A percentile compares a stretch with the other conserved stretches of the same genome.
Evolutionary conservation across 2,113 vertebrate genomes (phyloP).

Genomic region (Sinocyclocheilus anshuiensis): DNA sequence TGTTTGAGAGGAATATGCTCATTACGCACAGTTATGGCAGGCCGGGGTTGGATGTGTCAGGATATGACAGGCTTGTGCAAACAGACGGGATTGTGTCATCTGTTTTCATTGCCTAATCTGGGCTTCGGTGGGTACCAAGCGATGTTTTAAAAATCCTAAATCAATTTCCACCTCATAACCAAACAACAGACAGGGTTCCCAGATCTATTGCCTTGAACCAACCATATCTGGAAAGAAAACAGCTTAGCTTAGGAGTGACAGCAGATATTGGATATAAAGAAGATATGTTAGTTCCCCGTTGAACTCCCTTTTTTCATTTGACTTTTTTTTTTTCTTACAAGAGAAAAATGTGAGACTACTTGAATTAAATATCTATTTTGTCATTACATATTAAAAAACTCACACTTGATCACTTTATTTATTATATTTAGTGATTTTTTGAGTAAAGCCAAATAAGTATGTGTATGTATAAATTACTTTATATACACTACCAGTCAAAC

Average conservation of each 20-base stretch:
- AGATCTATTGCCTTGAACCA: constrained; percentile 11
- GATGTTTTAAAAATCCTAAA: constrained; percentile 46
- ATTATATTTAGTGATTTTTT: too few species aligned
- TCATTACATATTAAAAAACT: background rate
- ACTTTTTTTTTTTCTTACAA: background rate
- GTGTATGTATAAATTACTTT: background rate
- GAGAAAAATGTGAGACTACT: background rate
- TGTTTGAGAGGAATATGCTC: constrained; percentile 38
- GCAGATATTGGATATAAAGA: background rate
- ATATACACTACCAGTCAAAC: too few species aligned
- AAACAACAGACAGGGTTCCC: constrained; percentile 26
- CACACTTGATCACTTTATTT: background rate
- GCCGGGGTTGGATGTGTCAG: constrained; percentile 24
- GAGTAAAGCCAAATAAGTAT: too few species aligned
- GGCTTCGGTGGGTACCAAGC: constrained; percentile 18
- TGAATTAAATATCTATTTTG: background rate
- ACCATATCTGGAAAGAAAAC: background rate
- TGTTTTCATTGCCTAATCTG: constrained; percentile 33
- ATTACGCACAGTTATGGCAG: constrained; percentile 41
- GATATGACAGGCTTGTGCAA: constrained; percentile 43
- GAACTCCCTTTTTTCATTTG: background rate
- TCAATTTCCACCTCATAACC: constrained; percentile 47
- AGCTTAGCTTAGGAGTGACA: background rate
- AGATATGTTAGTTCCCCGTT: background rate
- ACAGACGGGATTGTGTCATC: constrained; percentile 37